Conservation (phyloP, 1,140 invertebrate species). For the Pararge aegeria region DNA sequence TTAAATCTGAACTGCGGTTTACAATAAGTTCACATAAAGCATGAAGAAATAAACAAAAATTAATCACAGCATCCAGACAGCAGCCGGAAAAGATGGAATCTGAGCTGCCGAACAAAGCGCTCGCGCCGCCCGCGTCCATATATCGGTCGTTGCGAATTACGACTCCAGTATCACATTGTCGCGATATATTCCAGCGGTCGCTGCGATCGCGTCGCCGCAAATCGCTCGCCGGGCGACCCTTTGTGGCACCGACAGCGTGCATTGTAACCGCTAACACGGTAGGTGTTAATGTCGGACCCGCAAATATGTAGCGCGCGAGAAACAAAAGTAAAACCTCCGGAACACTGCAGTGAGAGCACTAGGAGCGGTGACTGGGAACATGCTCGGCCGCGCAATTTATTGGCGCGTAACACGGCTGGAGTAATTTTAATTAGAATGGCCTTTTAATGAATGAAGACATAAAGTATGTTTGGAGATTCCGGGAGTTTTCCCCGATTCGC, state of each 20-base stretch:
- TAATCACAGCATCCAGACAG: constrained; percentile 39
- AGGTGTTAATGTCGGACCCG: constrained; percentile 64
- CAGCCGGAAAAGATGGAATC: constrained; percentile 69
- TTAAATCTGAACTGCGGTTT: no score
- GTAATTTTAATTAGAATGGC: constrained; percentile 75
- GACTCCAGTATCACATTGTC: constrained; percentile 58
- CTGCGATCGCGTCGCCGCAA: constrained; percentile 46
- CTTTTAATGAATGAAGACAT: constrained; percentile 76
- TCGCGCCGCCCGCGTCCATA: constrained; percentile 49
- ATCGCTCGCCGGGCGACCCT: constrained; percentile 49
- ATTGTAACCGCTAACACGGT: constrained; percentile 54
- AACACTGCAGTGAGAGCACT: neutral
- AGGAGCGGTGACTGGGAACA: constrained; percentile 34
- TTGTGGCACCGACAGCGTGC: constrained; percentile 59
- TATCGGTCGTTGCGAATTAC: constrained; percentile 55
- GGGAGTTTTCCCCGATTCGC: constrained; percentile 43
- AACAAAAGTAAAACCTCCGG: constrained; percentile 48
- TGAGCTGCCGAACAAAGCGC: constrained; percentile 52
- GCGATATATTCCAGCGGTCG: constrained; percentile 52
- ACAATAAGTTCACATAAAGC: neutral
- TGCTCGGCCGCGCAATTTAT: constrained; percentile 59
- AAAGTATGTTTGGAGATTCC: constrained; percentile 60
- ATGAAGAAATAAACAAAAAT: constrained; percentile 8
- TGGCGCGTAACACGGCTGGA: constrained; percentile 52
- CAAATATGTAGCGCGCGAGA: constrained; percentile 70